These are phyloP conservation scores for Myrmecobius fasciatus DNA, from an alignment of 2,113 vertebrate species.

Conservation along the genomic window DNA sequence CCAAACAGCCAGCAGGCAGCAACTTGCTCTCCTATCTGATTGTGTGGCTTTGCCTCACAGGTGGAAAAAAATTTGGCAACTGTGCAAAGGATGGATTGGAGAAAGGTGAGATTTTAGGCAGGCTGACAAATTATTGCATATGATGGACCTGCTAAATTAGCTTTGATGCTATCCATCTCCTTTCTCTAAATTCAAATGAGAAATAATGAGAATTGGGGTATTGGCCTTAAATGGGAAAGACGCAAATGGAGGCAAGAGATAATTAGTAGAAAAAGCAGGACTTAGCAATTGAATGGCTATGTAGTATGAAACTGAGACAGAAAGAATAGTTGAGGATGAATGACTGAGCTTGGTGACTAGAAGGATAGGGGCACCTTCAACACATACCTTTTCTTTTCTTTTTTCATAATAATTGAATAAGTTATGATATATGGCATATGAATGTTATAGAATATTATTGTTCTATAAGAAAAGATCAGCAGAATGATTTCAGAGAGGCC, in stretches of 20 bases:
- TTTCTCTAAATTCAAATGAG: neutral
- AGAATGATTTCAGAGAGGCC: too few species aligned
- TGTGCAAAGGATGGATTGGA: neutral
- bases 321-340: neutral
- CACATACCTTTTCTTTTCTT: neutral
- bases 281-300: neutral
- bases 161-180: neutral
- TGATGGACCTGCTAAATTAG: neutral
- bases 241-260: neutral
- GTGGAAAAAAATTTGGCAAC: neutral
- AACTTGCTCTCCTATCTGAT: neutral
- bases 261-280: neutral
- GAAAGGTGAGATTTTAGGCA: neutral
- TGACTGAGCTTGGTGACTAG: neutral
- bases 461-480: too few species aligned
- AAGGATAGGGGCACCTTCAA: fast-evolving
- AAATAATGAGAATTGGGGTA: neutral
- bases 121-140: neutral
- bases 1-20: neutral
- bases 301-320: fast-evolving
- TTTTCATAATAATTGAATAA: too few species aligned
- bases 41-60: neutral
- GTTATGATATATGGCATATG: too few species aligned
- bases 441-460: too few species aligned
- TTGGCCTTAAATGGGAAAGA: neutral